Evolutionary conservation across 2,113 vertebrate species (phyloP), one percentile per base, ranked within the genome.

Genomic region (Epinephelus fuscoguttatus): DNA sequence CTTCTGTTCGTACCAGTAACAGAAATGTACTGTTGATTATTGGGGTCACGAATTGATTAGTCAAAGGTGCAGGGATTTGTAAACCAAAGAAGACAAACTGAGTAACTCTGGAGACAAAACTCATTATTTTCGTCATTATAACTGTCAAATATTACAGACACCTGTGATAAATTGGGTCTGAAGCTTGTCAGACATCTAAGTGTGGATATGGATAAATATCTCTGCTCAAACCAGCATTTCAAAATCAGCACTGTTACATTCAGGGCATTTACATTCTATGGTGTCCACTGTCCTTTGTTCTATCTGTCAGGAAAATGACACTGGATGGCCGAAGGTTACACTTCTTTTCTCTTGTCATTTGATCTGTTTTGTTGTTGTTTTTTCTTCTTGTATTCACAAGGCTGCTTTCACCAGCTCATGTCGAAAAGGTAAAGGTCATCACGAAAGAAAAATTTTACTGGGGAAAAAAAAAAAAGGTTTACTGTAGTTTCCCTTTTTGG

Each of bases 51-150:
- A 33, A 78, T n/a, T 63, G 8, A 80, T 61, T 6, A 30, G 30
- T 75, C 13, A 72, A 57, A 74, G 57, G 53, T 75, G 66, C 55
- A 60, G 30, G 61, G 59, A 53, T 62, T 45, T 75, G 13, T 59
- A 60, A 87, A 88, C 86, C 82, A 90, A 91, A 92, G 70, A 90
- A 63, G 40, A 81, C 45, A 86, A 56, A 64, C 33, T 62, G 47
- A 66, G 8, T 70, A 30, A 53, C 73, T 53, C 33, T 63, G 27
- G 21, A 68, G 61, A 80, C 27, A 47, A 71, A 59, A 62, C 4
- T 49, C 18, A 27, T 64, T 45, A 49, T 49, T 49, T 17, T 49
- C 47, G 15, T 14, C 4, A 5, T 49, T 17, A 47, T 9, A 47
- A 9, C 45, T 13, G 45, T 13, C 45, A 49, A 78, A 86, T 86